Conservation (phyloP, 2,888 invertebrate genomes). For the Agrochola lychnidis region DNA sequence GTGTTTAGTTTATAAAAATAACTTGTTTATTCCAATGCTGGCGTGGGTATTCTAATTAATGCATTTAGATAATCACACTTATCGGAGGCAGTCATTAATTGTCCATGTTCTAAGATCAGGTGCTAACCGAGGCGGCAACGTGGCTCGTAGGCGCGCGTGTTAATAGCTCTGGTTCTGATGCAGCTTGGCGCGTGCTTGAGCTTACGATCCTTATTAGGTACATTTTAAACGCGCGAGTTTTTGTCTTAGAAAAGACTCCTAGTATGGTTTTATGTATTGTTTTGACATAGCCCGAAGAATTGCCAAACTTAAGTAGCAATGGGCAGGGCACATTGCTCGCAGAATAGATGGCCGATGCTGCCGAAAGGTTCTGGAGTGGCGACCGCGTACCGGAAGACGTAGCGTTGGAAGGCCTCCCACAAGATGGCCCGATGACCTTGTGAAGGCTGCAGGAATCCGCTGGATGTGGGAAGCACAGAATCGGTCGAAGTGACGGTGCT, state of each 20-base stretch:
- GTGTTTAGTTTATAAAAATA: constrained; percentile 54
- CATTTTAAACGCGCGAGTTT: neutral
- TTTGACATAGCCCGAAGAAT: too few species aligned
- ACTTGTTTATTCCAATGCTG: constrained; percentile 42
- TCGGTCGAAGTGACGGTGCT: too few species aligned
- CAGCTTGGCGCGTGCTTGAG: constrained; percentile 31
- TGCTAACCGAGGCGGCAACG: constrained; percentile 30
- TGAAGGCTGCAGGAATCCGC: too few species aligned
- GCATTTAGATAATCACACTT: constrained; percentile 58
- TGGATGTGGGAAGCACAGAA: too few species aligned
- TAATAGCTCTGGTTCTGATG: neutral
- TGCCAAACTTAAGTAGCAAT: too few species aligned
- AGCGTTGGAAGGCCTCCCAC: too few species aligned
- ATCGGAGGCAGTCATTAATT: constrained; percentile 47
- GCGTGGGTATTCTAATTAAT: constrained; percentile 53
- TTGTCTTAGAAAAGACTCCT: neutral
- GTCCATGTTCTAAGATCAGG: constrained; percentile 42
- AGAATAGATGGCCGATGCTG: too few species aligned
- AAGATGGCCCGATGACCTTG: too few species aligned
- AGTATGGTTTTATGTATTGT: neutral
- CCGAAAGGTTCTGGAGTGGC: too few species aligned
- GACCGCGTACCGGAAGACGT: too few species aligned
- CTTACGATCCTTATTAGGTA: neutral
- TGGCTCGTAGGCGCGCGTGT: neutral
- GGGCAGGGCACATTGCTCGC: too few species aligned